These are phyloP conservation scores for Drosophila fulvimacula DNA, from an alignment of 2,888 invertebrate genomes.

Conservation along the genomic window DNA sequence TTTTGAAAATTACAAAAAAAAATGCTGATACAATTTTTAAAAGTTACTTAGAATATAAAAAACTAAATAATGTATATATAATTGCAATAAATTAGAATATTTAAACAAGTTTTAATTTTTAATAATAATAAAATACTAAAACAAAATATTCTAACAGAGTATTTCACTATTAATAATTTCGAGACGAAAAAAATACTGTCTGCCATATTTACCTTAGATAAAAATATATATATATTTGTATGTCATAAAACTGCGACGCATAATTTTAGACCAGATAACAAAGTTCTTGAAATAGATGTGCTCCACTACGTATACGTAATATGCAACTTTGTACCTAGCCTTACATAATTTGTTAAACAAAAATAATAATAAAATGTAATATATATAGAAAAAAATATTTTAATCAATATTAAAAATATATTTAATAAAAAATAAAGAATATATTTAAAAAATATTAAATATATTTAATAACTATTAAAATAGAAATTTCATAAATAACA, in stretches of 20 bases:
- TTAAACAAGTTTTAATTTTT: too few relatives aligned
- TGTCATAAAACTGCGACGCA: constrained; percentile 16
- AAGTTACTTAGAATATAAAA: too few relatives aligned
- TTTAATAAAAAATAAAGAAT: too few relatives aligned
- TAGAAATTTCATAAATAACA: not conserved
- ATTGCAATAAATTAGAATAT: too few relatives aligned
- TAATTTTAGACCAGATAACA: constrained; percentile 18
- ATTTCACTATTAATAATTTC: not conserved
- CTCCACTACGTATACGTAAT: constrained; percentile 47
- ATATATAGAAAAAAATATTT: not conserved
- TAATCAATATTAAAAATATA: not conserved
- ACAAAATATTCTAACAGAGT: not conserved
- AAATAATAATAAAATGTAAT: not conserved
- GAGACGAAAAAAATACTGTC: not conserved
- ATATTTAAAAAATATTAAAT: not conserved
- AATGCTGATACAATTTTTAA: too few relatives aligned
- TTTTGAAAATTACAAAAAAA: too few relatives aligned
- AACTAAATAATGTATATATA: too few relatives aligned
- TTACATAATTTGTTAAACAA: constrained; percentile 17
- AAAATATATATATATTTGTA: constrained; percentile 1
- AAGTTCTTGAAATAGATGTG: constrained; percentile 16
- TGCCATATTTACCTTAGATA: constrained; percentile 38
- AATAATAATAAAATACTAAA: not conserved
- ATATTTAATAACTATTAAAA: not conserved
- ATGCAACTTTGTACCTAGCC: constrained; percentile 2